A percentile compares a stretch with the other conserved stretches of the same genome.
These are phyloP conservation scores for Campodea augens DNA, from an alignment of 1,140 invertebrate species.

Conservation along the genomic window DNA sequence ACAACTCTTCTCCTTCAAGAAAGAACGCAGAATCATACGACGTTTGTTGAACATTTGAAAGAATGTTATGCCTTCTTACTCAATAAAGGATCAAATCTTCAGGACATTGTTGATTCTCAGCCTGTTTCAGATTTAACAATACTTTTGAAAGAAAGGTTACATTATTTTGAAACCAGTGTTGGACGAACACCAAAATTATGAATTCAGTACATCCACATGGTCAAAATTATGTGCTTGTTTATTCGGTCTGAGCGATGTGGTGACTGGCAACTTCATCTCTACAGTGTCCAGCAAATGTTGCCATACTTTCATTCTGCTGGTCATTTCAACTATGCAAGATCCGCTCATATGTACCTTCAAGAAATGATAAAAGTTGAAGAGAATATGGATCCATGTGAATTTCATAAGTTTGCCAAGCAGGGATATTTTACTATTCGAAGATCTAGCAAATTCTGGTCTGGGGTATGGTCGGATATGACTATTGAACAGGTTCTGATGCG, in stretches of 20 bases:
- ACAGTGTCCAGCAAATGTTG: conserved; percentile 13
- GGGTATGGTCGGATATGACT: conserved; percentile 14
- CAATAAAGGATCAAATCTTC: neutral
- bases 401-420: conserved; percentile 11
- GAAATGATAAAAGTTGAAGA: conserved; percentile 11
- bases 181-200: conserved; percentile 6
- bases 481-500: conserved; percentile 12
- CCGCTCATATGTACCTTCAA: conserved; percentile 14
- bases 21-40: no score
- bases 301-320: conserved; percentile 16
- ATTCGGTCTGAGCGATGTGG: conserved; percentile 12
- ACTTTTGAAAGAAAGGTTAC: neutral
- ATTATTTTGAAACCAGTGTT: neutral
- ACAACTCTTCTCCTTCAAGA: conserved; percentile 1
- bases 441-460: conserved; percentile 17
- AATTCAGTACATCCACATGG: conserved; percentile 13
- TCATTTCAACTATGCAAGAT: conserved; percentile 17
- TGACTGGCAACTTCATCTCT: conserved; percentile 11
- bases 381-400: conserved; percentile 13
- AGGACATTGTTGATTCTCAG: neutral
- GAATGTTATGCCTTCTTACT: no score
- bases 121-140: neutral
- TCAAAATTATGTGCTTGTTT: no score
- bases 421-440: conserved; percentile 9
- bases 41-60: no score